Evolutionary conservation across 1,140 invertebrate species (phyloP), one percentile per base, ranked within the genome.

Genomic region (Pogonus chalceus): DNA sequence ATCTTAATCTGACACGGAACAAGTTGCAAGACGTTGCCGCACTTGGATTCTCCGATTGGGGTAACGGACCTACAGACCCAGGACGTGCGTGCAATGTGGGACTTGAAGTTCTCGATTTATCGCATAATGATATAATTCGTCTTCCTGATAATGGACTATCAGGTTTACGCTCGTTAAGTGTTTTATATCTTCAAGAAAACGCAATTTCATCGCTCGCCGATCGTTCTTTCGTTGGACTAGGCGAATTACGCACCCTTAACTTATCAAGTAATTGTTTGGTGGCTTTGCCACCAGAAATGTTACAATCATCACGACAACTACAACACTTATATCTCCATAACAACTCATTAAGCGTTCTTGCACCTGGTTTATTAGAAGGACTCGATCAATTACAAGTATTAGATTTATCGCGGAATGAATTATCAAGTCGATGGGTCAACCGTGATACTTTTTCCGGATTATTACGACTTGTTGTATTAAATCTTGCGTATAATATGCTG

Each of bases 361-460:
- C 85, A 2, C 84, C 86, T 1, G 85, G 86, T 1, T 63, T 91
- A 14, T 78, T 92, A 57, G 81, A 83, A 58, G 80, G 81, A 14
- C 74, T 94, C 54, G 81, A 84, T 55, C 79, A 88, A 60, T 72
- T 95, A 21, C 79, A 85, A 67, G 76, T 81, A 16, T 72, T 94
- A 26, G 88, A 93, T 69, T 69, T 92, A 23, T 86, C 84, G 16
- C 66, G 74, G 56, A 92, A 93, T 67, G 77, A 83, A 60, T 68
- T 94, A n/a, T 84, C 83, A 49, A 86, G 78, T 69, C 80, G 77
- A 51, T 91, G 83, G 87, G 82, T 87, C 23, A 86, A 87, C 63
- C 75, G 81, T 18, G 83, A 88, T 55, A 87, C 86, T 24, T 89
- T 91, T 70, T 75, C 81, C 20, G 82, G 82, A 12, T 72, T 90